Base-by-base conservation (phyloP, 1,140 invertebrate species). In the Saccostrea echinata region DNA sequence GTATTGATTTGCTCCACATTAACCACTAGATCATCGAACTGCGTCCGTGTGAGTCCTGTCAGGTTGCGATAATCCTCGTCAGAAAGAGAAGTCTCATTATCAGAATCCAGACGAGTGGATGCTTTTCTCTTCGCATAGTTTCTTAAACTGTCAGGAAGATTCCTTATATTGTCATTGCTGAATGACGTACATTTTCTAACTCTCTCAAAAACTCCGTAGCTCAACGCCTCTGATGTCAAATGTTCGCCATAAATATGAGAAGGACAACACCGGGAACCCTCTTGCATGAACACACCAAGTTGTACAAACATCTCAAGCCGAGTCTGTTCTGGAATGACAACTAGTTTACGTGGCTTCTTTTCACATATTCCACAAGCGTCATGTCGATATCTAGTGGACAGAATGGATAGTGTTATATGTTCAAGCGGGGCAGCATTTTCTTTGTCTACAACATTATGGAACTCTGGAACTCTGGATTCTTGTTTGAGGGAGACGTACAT, bases 51-150 rank as follows among this genome's bases (percentile, higher is more conserved):
- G 24, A 81, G 24, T n/a, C 68, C 85, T n/a, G 51, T 86, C 18
- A 86, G 27, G n/a, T 71, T 76, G 30, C 3, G 13, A 68, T 86
- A 86, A 35, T 86, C 76, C 21, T 81, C 52, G 57, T 86, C 76
- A 27, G 51, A 9, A 16, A 86, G 64, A 13, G 24, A 35, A n/a
- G 71, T 33, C 13, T 51, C 18, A 8, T 24, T 64, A 55, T 86
- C 86, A 24, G 82, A 86, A 61, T 86, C n/a, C 43, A 83, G 81
- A 43, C 43, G 30, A 43, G 81, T 83, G 43, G 71, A 30, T n/a
- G 24, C 24, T 13, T 76, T 76, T 76, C 16, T 76, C n/a, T 27
- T 35, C 33, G 33, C 71, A 76, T 16, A 30, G 13, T 27, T 76
- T 76, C 71, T 76, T n/a, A 76, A 35, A 30, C 71, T 18, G 24